Evolutionary conservation across 2,797 vertebrate species (phyloP).

Genomic region (Scolopax rusticola): DNA sequence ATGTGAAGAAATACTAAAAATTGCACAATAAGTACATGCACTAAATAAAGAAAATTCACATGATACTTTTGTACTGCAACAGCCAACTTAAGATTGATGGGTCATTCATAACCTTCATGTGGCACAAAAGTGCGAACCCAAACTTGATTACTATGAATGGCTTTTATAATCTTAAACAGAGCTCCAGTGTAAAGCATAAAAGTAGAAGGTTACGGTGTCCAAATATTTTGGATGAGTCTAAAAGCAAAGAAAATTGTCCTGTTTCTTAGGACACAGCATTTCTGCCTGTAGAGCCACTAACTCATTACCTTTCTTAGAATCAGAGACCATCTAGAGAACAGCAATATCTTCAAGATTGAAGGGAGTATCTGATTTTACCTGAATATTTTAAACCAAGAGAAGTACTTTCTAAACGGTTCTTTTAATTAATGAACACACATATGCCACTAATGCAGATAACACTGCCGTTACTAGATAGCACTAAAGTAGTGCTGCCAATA

Average conservation of each 20-base stretch:
- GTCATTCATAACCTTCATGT: neutral
- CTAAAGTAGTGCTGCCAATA: neutral
- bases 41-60: conserved; percentile 52
- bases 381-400: neutral
- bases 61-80: neutral
- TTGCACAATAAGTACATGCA: conserved; percentile 48
- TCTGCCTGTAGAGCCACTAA: neutral
- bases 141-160: neutral
- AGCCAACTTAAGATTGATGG: neutral
- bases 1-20: conserved; percentile 66
- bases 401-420: neutral
- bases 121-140: neutral
- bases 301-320: neutral
- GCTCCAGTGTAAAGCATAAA: neutral
- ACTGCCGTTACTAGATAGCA: neutral
- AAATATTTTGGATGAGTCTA: neutral
- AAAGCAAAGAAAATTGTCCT: neutral
- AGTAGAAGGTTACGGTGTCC: neutral
- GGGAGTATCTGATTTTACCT: neutral
- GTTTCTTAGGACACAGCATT: neutral
- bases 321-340: neutral
- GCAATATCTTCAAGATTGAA: neutral
- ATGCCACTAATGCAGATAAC: neutral
- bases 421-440: neutral
- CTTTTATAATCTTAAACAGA: neutral